Conservation (phyloP, 1,140 invertebrate species). For the Caerostris darwini region DNA sequence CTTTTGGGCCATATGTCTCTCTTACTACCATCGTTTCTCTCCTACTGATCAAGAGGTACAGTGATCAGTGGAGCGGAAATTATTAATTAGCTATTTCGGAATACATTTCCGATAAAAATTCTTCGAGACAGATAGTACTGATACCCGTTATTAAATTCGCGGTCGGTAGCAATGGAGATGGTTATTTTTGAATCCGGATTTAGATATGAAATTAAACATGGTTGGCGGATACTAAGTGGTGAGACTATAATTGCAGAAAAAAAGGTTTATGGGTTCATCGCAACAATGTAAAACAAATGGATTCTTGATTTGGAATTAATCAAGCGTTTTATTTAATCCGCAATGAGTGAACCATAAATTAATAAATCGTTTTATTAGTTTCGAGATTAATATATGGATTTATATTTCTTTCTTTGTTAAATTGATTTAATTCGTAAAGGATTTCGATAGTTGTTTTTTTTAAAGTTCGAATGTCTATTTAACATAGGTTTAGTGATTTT, state of each 20-base stretch:
- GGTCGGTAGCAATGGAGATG: not conserved
- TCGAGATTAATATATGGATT: not conserved
- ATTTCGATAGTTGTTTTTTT: too few relatives aligned
- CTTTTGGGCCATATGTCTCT: too few relatives aligned
- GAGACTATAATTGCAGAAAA: not conserved
- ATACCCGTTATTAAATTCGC: not conserved
- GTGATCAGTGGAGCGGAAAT: not conserved
- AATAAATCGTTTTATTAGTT: not conserved
- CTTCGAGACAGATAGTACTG: not conserved
- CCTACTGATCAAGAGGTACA: not conserved
- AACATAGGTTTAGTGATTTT: too few relatives aligned
- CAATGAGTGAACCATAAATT: not conserved
- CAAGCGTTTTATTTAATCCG: not conserved
- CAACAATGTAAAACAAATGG: not conserved
- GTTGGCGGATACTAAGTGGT: not conserved
- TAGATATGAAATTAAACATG: not conserved
- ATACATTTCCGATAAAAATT: not conserved
- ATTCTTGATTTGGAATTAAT: not conserved
- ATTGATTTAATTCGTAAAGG: too few relatives aligned
- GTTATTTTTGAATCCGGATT: not conserved
- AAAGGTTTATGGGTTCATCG: not conserved
- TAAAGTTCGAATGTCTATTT: too few relatives aligned
- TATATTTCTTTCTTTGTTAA: not conserved
- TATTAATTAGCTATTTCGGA: conserved; percentile 19
- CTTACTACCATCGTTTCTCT: not conserved